Evolutionary conservation across 1,140 invertebrate genomes (phyloP).

Genomic region (Anagrus nilaparvatae): DNA sequence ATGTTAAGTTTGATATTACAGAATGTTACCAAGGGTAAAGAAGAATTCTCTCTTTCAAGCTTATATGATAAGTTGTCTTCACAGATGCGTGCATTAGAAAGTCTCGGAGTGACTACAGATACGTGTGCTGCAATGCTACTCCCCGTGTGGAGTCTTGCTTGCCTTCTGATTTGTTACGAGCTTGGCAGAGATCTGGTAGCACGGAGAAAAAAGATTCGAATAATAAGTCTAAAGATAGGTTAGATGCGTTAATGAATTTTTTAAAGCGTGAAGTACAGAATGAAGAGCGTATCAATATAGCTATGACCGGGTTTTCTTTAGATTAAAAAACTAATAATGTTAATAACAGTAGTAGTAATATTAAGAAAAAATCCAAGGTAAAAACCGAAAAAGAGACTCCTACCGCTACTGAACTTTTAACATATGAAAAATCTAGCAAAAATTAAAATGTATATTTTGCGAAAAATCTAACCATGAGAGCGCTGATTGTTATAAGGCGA

Average conservation of each 20-base stretch:
- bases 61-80: slow-evolving; percentile 25
- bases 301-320: slow-evolving; percentile 13
- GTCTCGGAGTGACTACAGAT: slow-evolving; percentile 23
- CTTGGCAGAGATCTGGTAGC: slow-evolving; percentile 25
- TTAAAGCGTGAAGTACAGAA: slow-evolving; percentile 19
- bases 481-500: slow-evolving; percentile 12
- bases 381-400: too few species aligned
- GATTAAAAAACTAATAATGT: not conserved
- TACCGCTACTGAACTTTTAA: not conserved
- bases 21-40: slow-evolving; percentile 6
- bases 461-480: too few species aligned
- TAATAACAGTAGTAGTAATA: not conserved
- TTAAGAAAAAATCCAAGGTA: too few species aligned
- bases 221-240: too few species aligned
- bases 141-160: slow-evolving; percentile 30
- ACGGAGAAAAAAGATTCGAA: too few species aligned
- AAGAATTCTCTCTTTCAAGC: slow-evolving; percentile 10
- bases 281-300: slow-evolving; percentile 19
- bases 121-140: slow-evolving; percentile 26
- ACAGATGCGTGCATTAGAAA: slow-evolving; percentile 24
- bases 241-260: slow-evolving; percentile 18
- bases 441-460: slow-evolving; percentile 1
- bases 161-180: slow-evolving; percentile 23
- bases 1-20: slow-evolving; percentile 19
- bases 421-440: not conserved